phyloP scores from a whole-genome alignment of 2,888 invertebrate genomes.

The Polydrusus cervinus region DNA sequence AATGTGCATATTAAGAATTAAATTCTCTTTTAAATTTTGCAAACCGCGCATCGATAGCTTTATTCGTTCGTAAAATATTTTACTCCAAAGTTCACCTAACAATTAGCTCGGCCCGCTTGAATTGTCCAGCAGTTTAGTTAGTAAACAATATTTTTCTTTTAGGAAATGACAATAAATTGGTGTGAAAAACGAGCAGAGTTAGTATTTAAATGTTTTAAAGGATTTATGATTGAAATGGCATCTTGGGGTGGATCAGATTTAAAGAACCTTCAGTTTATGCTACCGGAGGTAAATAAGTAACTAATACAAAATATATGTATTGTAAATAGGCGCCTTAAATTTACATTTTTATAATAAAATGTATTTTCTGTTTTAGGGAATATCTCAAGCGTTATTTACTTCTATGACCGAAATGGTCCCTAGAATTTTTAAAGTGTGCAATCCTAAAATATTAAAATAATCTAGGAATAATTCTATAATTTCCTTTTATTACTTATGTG shows the following conservation, averaged over 20 bases:
- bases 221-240: slow-evolving; percentile 99
- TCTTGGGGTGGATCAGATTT: slow-evolving; percentile 93
- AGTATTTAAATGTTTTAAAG: slow-evolving; percentile 99
- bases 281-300: slow-evolving; percentile 81
- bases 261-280: slow-evolving; percentile 89
- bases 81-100: no score
- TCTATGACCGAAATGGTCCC: slow-evolving; percentile 91
- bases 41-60: no score
- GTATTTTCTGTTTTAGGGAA: slow-evolving; percentile 75
- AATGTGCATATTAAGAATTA: no score
- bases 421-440: slow-evolving; percentile 94
- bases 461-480: neutral
- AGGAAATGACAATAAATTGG: slow-evolving; percentile 97
- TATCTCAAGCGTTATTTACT: slow-evolving; percentile 88
- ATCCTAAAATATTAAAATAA: slow-evolving; percentile 85
- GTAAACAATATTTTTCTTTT: no score
- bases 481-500: neutral
- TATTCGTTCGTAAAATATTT: no score
- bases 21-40: no score
- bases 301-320: no score
- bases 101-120: no score
- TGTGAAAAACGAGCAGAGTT: slow-evolving; percentile 96
- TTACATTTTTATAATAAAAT: no score
- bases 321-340: no score
- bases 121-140: no score